A percentile compares a stretch with the other conserved stretches of the same genome.
phyloP scores from a whole-genome alignment of 1,140 invertebrate species.

The Tigriopus japonicus region DNA sequence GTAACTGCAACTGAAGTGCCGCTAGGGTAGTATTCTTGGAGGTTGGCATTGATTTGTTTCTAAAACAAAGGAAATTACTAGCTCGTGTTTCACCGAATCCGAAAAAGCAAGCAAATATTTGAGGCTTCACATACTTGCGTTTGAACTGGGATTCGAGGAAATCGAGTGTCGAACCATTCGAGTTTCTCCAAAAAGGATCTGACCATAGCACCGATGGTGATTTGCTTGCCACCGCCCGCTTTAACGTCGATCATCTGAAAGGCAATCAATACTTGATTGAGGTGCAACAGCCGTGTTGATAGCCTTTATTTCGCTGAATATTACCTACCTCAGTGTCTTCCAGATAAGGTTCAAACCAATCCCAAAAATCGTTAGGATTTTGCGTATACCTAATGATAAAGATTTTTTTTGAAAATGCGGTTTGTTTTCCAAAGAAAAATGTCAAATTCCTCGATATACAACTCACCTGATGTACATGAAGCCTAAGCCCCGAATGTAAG shows the following conservation, averaged over 20 bases:
- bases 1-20: neutral
- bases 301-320: neutral
- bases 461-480: constrained; percentile 77
- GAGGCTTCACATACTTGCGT: constrained; percentile 41
- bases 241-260: constrained; percentile 77
- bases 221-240: constrained; percentile 81
- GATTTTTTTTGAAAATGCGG: too few species aligned
- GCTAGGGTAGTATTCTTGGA: neutral
- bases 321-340: constrained; percentile 69
- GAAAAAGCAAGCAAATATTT: neutral
- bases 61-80: neutral
- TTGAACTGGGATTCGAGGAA: constrained; percentile 96
- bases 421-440: neutral
- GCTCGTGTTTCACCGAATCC: neutral
- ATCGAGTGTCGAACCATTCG: constrained; percentile 94
- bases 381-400: constrained; percentile 62
- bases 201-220: constrained; percentile 84
- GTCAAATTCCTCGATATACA: too few species aligned
- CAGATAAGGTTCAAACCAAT: constrained; percentile 91
- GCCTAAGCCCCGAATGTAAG: constrained; percentile 88
- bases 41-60: neutral
- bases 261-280: too few species aligned
- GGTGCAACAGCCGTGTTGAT: too few species aligned
- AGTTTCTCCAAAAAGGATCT: constrained; percentile 85
- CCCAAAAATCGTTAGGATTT: constrained; percentile 79